Evolutionary conservation across 2,888 invertebrate genomes (phyloP), one percentile per base, ranked within the genome.

Genomic region (Monopis laevigella): DNA sequence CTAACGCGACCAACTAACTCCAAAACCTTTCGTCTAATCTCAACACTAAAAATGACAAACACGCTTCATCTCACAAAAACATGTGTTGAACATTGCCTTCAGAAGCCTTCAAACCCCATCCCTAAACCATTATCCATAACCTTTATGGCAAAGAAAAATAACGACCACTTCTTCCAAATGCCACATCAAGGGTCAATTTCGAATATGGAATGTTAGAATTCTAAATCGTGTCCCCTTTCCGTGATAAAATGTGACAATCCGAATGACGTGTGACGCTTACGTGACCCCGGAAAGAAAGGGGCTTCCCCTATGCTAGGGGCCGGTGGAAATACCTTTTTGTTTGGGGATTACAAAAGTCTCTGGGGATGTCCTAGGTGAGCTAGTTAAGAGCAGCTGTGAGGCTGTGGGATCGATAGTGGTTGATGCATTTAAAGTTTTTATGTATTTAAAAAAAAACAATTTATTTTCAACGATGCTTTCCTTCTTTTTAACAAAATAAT

Each of bases 211-310:
- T 5, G 10, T 14, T 5, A 10, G 36, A 29, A 40, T 28, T 36
- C 29, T 27, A 29, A n/a, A 40, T 40, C 32, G 40, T 40, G 27
- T 19, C 42, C 43, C 51, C 45, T 43, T 48, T 42, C 51, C 48
- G 69, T 70, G 80, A 81, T 81, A 81, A 82, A 81, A 82, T 73
- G 80, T 73, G 75, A 69, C 73, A 67, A 60, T 63, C 62, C 58
- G 64, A 72, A 78, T 75, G 77, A 78, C 67, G 72, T 72, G 80
- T 74, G 78, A 78, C 77, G 73, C 54, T 56, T 61, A 72, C 77
- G 73, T 72, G 74, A 59, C 58, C 53, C 59, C 50, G n/a, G n/a
- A n/a, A 45, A 43, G 42, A 40, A 51, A 45, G 58, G 59, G 64
- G 62, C 55, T 54, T 59, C 56, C 59, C 59, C 59, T 16, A 10